A percentile compares a stretch with the other conserved stretches of the same genome.
Evolutionary conservation across 2,797 vertebrate genomes (phyloP).

Genomic region (Antennarius maculatus): DNA sequence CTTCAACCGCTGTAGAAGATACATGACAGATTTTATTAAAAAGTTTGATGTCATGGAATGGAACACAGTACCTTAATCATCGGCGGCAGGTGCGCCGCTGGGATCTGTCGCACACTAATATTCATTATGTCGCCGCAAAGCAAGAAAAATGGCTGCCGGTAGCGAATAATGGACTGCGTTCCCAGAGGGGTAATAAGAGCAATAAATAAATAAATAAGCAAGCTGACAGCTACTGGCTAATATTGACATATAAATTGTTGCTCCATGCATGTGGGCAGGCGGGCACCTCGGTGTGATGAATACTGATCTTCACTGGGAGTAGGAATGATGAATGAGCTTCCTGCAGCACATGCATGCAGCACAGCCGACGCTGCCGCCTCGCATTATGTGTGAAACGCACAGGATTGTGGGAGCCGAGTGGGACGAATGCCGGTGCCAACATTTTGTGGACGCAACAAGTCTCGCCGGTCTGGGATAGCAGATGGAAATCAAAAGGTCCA

Average conservation of each 20-base stretch:
- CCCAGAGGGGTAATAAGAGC: slow-evolving; percentile 42
- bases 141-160: slow-evolving; percentile 51
- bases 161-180: slow-evolving; percentile 50
- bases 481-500: slow-evolving; percentile 2
- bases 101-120: slow-evolving; percentile 42
- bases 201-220: slow-evolving; percentile 60
- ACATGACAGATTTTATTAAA: neutral
- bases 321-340: slow-evolving; percentile 64
- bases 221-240: slow-evolving; percentile 39
- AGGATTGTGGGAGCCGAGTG: slow-evolving; percentile 28
- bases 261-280: slow-evolving; percentile 43
- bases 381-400: slow-evolving; percentile 39
- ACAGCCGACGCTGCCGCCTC: slow-evolving; percentile 12
- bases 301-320: slow-evolving; percentile 60
- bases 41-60: slow-evolving; percentile 14
- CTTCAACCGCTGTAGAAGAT: no score
- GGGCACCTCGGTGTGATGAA: slow-evolving; percentile 42
- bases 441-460: slow-evolving; percentile 29
- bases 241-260: slow-evolving; percentile 63
- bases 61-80: slow-evolving; percentile 46
- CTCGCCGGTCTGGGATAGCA: neutral
- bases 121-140: slow-evolving; percentile 55
- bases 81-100: slow-evolving; percentile 54
- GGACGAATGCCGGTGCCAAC: slow-evolving; percentile 16
- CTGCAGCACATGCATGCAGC: slow-evolving; percentile 8